Evolutionary conservation across 2,797 vertebrate genomes (phyloP), one percentile per base, ranked within the genome.

Genomic region (Dipus sagitta): DNA sequence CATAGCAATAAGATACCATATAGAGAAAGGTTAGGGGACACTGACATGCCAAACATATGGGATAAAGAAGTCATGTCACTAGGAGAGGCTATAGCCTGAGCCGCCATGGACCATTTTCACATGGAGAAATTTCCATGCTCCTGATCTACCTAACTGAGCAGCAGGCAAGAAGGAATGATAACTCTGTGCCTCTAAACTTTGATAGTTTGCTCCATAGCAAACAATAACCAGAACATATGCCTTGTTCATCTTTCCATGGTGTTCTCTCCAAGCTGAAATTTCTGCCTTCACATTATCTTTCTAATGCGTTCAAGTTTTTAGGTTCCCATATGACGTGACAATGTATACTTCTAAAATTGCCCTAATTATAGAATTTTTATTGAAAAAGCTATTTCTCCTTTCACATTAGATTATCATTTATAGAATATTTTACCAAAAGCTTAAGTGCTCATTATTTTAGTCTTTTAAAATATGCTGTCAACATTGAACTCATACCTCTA

Each of bases 391-490:
- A 30, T 67, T 85, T 91, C 58, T 72, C 74, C 30, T 87, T 93
- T 82, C 60, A 84, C 21, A 87, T 67, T 90, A 82, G 30, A 34
- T 92, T 91, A 80, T 54, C 20, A 1, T 58, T 94, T 85, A 64
- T 77, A 92, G 83, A 95, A 94, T 67, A 92, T 85, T 95, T 96
- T 82, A 91, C 79, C 87, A 79, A 79, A 96, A 95, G 95, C 24
- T 79, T 74, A 54, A 91, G 54, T 64, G 42, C 30, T 88, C 72
- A 94, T 91, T 93, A 93, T 88, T 94, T 91, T 67, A 75, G 86
- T 79, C 78, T 95, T 92, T 95, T 80, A 88, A 90, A 93, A 90
- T 84, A 90, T 67, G 24, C 64, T 86, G 74, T 72, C 92, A 91
- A 87, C 85, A 87, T 38, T 94, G 72, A 95, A 95, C 83, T 70